Evolutionary conservation across 2,113 vertebrate genomes (phyloP), one percentile per base, ranked within the genome.

Genomic region (Eulemur rufifrons): DNA sequence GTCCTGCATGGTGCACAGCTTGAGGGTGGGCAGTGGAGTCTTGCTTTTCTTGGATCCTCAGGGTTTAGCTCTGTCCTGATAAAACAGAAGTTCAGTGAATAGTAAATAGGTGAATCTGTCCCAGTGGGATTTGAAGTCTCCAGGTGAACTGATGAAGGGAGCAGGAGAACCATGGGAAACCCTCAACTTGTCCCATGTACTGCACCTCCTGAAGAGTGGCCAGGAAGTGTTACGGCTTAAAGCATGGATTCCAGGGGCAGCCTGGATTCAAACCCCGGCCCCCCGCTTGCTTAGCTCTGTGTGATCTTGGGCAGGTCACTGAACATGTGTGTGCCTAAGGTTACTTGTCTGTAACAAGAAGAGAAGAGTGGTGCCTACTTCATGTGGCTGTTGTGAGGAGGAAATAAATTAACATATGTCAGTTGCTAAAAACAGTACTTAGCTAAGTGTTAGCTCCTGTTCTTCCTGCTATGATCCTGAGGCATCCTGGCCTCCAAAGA

Each of bases 1-100:
- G 21, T 81, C 61, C n/a, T 13, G 10, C 85, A 29, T 23, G 23
- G 3, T 34, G 14, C 0, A 1, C 5, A 2, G 0, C 13, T 23
- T 7, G 21, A 47, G 8, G 25, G 9, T 21, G 25, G 74, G n/a
- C n/a, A 8, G 1, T 17, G 17, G 61, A 14, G 32, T 56, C 78
- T 82, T 21, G 34, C 94, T 88, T 34, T 54, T 21, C 88, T 66
- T 61, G 52, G 52, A 25, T 66, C 29, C 7, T 32, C 23, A 2
- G n/a, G 27, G 6, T 39, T 80, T 0, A 17, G 1, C 52, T 27
- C 37, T 39, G 6, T 92, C 34, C 63, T 61, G 6, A 29, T 27
- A 9, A 17, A 81, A 5, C 9, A 7, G n/a, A 71, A 27, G 15
- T 2, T 18, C 1, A 4, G 1, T 59, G 59, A 84, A 42, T 2